A percentile compares a stretch with the other conserved stretches of the same genome.
Evolutionary conservation across 2,888 invertebrate species (phyloP).

Genomic region (Neocrepidodera transversa): DNA sequence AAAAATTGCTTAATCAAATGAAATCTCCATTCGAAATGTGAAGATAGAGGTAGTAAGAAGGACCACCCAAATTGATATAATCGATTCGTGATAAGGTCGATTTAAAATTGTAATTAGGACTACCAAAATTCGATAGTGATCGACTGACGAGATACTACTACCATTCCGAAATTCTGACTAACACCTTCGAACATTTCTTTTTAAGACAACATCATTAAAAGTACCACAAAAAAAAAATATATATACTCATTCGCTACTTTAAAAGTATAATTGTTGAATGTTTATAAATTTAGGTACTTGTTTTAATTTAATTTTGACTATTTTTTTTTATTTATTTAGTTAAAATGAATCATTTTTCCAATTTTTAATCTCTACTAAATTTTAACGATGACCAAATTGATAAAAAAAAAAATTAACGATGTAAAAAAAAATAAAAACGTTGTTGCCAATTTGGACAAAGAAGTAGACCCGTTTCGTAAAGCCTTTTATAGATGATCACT

Average conservation of each 20-base stretch:
- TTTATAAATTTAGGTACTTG: no score
- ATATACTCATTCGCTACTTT: no score
- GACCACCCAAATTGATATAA: slow-evolving; percentile 19
- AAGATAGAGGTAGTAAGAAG: no score
- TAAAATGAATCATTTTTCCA: no score
- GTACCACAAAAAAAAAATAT: no score
- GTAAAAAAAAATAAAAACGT: not conserved
- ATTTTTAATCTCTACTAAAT: not conserved
- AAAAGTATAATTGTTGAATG: no score
- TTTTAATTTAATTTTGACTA: no score
- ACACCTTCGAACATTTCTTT: slow-evolving; percentile 13
- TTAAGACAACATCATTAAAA: slow-evolving; percentile 13
- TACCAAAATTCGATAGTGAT: slow-evolving; percentile 17
- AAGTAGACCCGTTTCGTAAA: slow-evolving; percentile 3
- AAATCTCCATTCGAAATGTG: no score
- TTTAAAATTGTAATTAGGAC: slow-evolving; percentile 40
- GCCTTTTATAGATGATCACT: slow-evolving; percentile 17
- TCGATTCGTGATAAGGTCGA: slow-evolving; percentile 22
- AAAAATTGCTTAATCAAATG: no score
- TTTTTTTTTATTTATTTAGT: no score
- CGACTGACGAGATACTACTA: slow-evolving; percentile 22
- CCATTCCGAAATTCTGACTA: slow-evolving; percentile 13
- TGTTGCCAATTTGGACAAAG: not conserved
- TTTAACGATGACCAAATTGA: not conserved
- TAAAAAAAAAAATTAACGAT: not conserved